A percentile compares a stretch with the other conserved stretches of the same genome.
Conservation (phyloP, 2,113 vertebrate genomes). For the Pygoscelis adeliae region DNA sequence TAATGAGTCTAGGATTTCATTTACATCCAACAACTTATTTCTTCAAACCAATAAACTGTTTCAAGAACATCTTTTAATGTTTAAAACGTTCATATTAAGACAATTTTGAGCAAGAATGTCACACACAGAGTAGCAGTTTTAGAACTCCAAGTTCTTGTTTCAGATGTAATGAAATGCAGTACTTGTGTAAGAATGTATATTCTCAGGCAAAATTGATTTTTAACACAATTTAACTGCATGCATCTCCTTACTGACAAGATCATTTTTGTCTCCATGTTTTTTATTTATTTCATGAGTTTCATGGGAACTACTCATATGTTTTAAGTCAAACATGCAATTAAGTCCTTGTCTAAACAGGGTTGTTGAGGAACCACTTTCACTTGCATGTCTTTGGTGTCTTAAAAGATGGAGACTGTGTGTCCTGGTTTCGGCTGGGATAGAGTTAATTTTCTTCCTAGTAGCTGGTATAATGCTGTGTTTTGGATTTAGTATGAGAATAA, state of each 20-base stretch:
- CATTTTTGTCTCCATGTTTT: not conserved
- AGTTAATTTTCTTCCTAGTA: too few species aligned
- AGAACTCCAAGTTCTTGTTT: not conserved
- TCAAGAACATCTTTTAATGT: not conserved
- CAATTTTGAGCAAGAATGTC: not conserved
- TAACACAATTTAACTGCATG: not conserved
- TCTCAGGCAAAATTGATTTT: not conserved
- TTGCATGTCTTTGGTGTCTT: not conserved
- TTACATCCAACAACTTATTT: not conserved
- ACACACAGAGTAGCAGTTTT: not conserved
- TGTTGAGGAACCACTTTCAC: not conserved
- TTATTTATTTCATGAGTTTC: not conserved
- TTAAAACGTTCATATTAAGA: not conserved
- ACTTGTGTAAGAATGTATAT: not conserved
- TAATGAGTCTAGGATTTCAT: not conserved
- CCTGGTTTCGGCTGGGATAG: too few species aligned
- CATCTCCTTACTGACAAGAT: not conserved
- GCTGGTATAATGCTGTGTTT: too few species aligned
- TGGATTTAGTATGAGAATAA: too few species aligned
- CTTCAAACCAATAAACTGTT: not conserved
- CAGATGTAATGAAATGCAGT: not conserved
- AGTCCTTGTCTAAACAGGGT: not conserved
- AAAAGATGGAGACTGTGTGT: not conserved
- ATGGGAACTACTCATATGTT: not conserved
- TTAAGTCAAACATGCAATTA: not conserved